These are phyloP conservation scores for Onychomys torridus DNA, from an alignment of 2,797 vertebrate species.

Conservation along the genomic window DNA sequence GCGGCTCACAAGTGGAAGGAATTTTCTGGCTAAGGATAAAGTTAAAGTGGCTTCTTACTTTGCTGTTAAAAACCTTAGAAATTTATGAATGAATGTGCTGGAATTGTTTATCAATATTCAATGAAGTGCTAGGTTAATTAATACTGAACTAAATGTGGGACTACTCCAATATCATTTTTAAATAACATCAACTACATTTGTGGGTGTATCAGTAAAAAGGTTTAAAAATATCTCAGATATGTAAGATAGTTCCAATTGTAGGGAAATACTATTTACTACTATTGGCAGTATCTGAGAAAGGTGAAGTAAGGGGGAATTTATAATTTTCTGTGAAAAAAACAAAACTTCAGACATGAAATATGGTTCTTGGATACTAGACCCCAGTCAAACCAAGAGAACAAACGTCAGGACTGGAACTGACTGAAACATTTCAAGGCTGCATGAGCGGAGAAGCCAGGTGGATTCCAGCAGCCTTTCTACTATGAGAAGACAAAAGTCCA, in stretches of 20 bases:
- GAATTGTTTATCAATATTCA: background rate
- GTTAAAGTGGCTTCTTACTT: background rate
- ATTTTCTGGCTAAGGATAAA: background rate
- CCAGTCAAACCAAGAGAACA: background rate
- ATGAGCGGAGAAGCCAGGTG: background rate
- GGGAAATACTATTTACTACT: constrained; percentile 6
- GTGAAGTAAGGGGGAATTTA: background rate
- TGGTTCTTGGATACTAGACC: background rate
- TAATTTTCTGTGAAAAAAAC: background rate
- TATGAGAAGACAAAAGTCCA: background rate
- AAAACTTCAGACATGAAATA: background rate
- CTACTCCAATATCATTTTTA: background rate
- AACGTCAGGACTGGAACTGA: background rate
- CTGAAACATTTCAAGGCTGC: background rate
- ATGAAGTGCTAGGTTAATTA: background rate
- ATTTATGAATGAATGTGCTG: background rate
- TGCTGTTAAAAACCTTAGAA: background rate
- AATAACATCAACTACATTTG: background rate
- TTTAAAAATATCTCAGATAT: background rate
- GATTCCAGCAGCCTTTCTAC: background rate
- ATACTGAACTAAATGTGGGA: background rate
- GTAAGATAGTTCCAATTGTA: background rate
- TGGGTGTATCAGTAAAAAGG: background rate
- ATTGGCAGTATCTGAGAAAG: background rate
- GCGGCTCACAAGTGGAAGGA: background rate